Conservation (phyloP, 2,113 vertebrate genomes). For the Sturnus vulgaris region DNA sequence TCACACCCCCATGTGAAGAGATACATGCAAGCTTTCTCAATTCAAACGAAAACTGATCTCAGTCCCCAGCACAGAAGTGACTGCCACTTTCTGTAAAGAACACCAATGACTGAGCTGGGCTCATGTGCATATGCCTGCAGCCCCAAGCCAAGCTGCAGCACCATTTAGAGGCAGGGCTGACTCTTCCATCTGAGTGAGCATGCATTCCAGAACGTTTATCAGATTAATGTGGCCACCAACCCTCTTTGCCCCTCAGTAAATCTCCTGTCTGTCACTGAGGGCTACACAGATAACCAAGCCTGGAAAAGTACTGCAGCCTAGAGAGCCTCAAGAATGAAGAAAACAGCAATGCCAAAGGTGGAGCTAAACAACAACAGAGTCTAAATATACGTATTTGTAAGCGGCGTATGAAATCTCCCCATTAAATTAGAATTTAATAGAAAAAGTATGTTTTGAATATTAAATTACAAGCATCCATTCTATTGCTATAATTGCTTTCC, state of each 20-base stretch:
- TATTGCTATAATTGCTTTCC: conserved; percentile 12
- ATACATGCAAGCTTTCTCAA: neutral
- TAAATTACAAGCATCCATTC: neutral
- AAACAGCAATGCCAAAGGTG: neutral
- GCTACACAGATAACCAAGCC: conserved; percentile 40
- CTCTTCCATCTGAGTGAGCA: conserved; percentile 67
- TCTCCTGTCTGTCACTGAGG: conserved; percentile 13
- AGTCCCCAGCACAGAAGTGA: neutral
- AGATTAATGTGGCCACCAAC: conserved; percentile 68
- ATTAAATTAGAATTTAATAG: neutral
- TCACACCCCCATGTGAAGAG: neutral
- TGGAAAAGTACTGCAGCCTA: neutral
- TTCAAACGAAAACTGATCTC: neutral
- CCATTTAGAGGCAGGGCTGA: conserved; percentile 34
- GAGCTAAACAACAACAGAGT: neutral
- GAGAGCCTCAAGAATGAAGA: neutral
- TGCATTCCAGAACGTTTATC: conserved; percentile 74
- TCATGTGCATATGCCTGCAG: conserved; percentile 45
- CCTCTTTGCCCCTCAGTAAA: conserved; percentile 15
- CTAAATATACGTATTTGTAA: neutral
- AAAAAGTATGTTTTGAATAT: neutral
- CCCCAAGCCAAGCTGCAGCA: conserved; percentile 54
- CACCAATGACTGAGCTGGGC: neutral
- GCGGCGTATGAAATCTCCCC: neutral
- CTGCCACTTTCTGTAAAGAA: neutral